Conservation (phyloP, 2,113 vertebrate genomes). For the Ascaphus truei region DNA sequence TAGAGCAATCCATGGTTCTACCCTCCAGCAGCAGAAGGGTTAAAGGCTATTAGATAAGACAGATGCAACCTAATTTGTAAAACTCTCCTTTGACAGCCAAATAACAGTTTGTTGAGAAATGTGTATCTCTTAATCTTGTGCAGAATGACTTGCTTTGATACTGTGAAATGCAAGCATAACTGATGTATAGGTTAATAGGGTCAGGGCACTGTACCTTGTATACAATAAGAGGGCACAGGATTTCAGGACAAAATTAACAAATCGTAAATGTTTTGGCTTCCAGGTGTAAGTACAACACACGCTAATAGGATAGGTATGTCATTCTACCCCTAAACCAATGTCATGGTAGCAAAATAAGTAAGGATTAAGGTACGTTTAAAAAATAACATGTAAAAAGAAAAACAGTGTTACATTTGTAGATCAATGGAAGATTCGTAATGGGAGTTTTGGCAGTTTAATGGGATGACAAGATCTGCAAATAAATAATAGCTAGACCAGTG, state of each 20-base stretch:
- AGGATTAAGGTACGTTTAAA: too few relatives aligned
- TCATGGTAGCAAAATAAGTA: too few relatives aligned
- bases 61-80: not conserved
- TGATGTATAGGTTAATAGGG: not conserved
- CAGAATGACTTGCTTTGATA: not conserved
- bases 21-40: not conserved
- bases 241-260: not conserved
- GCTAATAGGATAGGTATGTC: too few relatives aligned
- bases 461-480: too few relatives aligned
- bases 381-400: too few relatives aligned
- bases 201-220: not conserved
- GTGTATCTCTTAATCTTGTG: not conserved
- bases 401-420: too few relatives aligned
- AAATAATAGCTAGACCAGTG: too few relatives aligned
- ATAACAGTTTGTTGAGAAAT: not conserved
- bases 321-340: too few relatives aligned
- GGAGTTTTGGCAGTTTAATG: too few relatives aligned
- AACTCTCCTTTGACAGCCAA: not conserved
- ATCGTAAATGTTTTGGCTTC: not conserved
- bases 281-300: too few relatives aligned
- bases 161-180: not conserved
- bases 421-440: too few relatives aligned
- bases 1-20: not conserved
- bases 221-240: not conserved
- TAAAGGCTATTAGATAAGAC: not conserved